These are phyloP conservation scores for Dicentrarchus labrax DNA, from an alignment of 2,113 vertebrate species.

Conservation along the genomic window DNA sequence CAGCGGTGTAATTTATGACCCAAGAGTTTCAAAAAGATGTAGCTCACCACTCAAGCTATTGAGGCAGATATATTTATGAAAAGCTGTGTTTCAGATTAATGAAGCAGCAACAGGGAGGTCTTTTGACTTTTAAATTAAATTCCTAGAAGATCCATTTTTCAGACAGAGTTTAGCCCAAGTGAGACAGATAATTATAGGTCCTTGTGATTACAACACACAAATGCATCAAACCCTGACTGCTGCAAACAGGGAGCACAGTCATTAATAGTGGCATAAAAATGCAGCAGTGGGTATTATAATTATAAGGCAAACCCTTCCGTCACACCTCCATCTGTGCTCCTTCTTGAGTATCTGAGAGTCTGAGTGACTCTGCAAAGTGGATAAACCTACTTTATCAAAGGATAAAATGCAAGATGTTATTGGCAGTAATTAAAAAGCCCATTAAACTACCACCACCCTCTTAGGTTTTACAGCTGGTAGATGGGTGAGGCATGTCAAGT, in stretches of 20 bases:
- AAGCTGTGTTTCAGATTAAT: constrained; percentile 75
- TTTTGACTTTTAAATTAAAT: constrained; percentile 79
- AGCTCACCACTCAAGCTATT: constrained; percentile 60
- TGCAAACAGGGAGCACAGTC: constrained; percentile 49
- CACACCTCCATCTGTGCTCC: constrained; percentile 55
- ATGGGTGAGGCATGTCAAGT: constrained; percentile 27
- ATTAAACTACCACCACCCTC: constrained; percentile 45
- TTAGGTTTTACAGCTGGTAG: constrained; percentile 49
- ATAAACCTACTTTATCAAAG: constrained; percentile 55
- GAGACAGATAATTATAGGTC: constrained; percentile 71
- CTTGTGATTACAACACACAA: constrained; percentile 61
- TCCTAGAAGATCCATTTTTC: constrained; percentile 73
- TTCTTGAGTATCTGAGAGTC: constrained; percentile 32
- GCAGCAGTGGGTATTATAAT: constrained; percentile 55
- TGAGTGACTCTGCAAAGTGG: constrained; percentile 45
- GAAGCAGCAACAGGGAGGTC: constrained; percentile 52
- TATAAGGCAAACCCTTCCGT: constrained; percentile 56
- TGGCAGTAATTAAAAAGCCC: constrained; percentile 50
- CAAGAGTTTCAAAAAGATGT: constrained; percentile 61
- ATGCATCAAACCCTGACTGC: constrained; percentile 66
- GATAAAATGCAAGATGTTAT: constrained; percentile 53
- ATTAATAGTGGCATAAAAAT: constrained; percentile 70
- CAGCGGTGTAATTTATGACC: constrained; percentile 69
- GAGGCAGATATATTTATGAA: constrained; percentile 67
- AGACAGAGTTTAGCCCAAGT: constrained; percentile 51